Evolutionary conservation across 1,140 invertebrate genomes (phyloP), one percentile per base, ranked within the genome.

Genomic region (Caenorhabditis inopinata): DNA sequence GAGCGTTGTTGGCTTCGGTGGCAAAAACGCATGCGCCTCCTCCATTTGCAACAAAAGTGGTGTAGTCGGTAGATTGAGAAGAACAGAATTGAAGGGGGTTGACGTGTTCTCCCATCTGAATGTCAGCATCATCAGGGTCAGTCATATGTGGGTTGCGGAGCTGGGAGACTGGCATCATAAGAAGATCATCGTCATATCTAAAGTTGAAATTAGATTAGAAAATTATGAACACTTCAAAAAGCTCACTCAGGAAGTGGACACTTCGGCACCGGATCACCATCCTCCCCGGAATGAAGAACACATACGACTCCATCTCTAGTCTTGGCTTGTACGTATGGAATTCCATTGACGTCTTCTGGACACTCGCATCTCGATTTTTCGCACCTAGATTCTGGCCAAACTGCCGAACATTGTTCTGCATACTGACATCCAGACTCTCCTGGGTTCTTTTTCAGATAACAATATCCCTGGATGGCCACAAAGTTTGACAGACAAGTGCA

Each of bases 151-250:
- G 83, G 73, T 87, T 87, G 25, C 86, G 77, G 23, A 87, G 80
- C 73, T 87, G 86, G 12, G 87, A 89, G 9, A 88, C 87, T n/a
- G 86, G 86, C 86, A 87, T 87, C 0, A 86, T 87, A 5, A 87
- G 68, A 29, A 87, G 73, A 68, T 87, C 86, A 51, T 87, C 86
- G 68, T 87, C 86, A 46, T 87, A 87, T 77, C 89, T 88, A 42
- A 88, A 51, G 29, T 86, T 86, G 51, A 86, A 86, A 73, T 83
- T 85, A n/a, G n/a, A n/a, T n/a, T n/a, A n/a, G n/a, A n/a, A 7
- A 86, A 84, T 38, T 21, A 48, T 5, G 6, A 6, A 6, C 11
- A 46, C 6, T 27, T 7, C 5, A 18, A 23, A 21, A 16, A 29
- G 32, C 35, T 58, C 29, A 42, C 58, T 32, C 38, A 27, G 53